Evolutionary conservation across 2,888 invertebrate species (phyloP), one percentile per base, ranked within the genome.

Genomic region (Dioctria linearis): DNA sequence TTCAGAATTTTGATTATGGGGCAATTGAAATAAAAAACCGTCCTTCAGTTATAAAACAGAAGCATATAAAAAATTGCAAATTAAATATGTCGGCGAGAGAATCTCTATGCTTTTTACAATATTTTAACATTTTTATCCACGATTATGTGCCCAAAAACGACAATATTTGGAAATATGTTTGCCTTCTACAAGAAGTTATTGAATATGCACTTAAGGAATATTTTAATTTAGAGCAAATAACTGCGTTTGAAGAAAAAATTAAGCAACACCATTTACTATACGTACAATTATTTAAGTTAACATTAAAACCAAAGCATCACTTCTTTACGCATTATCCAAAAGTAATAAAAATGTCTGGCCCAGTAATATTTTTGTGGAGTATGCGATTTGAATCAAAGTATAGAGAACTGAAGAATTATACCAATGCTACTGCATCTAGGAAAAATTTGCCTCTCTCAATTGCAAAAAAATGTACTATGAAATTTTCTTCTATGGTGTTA

Each of bases 381-480:
- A 79, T 79, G 67, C 61, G 69, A 57, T 69, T 46, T 46, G 79
- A 79, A 59, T 40, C 79, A 54, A 79, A 69, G 54, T 69, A 59
- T 43, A 69, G 61, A 54, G 63, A 76, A 76, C 9, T 76, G 13
- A 76, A 76, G 61, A 61, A 76, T 49, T 63, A 63, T 63, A 57
- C 54, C 5, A 73, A 57, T 73, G 37, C 57, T 40, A 73, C 73
- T 4, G 57, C 40, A 73, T 73, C 76, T 49, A 43, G 76, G 46
- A 49, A 49, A 59, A 61, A 76, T 25, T 76, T 76, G 43, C 63
- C 63, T n/a, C 25, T 63, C 37, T 49, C 61, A 13, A 40, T 76
- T 42, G 76, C 76, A 59, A 67, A 61, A 78, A 80, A 80, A 46
- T 78, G 78, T 78, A 43, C 76, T 61, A 49, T 78, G 71, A 69